Evolutionary conservation across 2,113 vertebrate genomes (phyloP).

Genomic region (Nyctibius bracteatus): DNA sequence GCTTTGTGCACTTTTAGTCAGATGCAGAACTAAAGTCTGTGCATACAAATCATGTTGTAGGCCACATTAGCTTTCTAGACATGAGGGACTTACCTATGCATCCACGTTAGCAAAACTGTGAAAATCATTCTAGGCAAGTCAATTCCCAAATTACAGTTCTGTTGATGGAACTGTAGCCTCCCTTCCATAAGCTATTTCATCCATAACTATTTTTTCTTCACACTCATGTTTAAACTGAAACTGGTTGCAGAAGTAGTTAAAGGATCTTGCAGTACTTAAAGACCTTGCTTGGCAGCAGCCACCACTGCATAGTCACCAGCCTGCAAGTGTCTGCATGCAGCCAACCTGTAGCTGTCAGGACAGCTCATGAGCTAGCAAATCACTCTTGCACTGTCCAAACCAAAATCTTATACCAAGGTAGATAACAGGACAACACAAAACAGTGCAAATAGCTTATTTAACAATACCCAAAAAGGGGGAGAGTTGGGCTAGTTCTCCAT

Average conservation of each 20-base stretch:
- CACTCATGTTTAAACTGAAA: neutral
- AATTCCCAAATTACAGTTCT: neutral
- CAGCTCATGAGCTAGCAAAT: neutral
- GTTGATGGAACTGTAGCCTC: neutral
- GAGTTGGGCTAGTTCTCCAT: neutral
- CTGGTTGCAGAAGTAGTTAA: neutral
- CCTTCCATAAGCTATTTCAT: neutral
- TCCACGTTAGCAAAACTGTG: neutral
- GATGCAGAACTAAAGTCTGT: neutral
- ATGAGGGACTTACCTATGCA: neutral
- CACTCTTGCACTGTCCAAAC: neutral
- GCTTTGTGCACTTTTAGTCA: neutral
- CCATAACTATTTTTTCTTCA: neutral
- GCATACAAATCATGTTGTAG: too few species aligned
- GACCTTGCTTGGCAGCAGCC: neutral
- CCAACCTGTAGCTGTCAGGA: neutral
- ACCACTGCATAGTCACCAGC: neutral
- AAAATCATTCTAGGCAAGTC: neutral
- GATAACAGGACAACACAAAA: neutral
- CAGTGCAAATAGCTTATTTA: neutral
- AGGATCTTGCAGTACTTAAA: neutral
- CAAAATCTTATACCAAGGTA: neutral
- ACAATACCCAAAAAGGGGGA: neutral
- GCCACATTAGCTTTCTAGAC: neutral
- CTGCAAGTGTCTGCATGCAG: neutral